Conservation (phyloP, 2,113 vertebrate species). For the Fregetta grallaria region DNA sequence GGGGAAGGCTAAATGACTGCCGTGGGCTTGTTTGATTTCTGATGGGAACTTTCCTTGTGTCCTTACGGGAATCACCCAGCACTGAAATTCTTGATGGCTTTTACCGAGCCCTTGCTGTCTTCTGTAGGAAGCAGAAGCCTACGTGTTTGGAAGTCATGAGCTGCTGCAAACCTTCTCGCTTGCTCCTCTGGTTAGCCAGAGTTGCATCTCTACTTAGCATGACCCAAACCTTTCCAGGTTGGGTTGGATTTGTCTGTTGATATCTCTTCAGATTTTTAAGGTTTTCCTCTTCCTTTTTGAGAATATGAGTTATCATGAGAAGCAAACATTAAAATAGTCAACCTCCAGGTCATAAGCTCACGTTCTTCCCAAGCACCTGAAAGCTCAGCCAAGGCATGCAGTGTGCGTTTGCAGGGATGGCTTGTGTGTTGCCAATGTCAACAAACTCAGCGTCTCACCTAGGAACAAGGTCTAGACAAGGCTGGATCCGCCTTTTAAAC, state of each 20-base stretch:
- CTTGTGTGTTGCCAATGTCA: no score
- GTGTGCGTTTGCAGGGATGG: neutral
- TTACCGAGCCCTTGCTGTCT: rapidly evolving
- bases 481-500: neutral
- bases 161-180: neutral
- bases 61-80: rapidly evolving
- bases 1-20: rapidly evolving
- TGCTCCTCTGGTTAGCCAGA: neutral
- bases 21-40: neutral
- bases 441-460: neutral
- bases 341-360: neutral
- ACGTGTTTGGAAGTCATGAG: neutral
- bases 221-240: rapidly evolving
- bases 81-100: rapidly evolving
- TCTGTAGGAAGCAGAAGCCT: neutral
- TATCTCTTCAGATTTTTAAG: neutral
- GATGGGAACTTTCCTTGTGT: neutral
- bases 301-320: neutral
- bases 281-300: neutral
- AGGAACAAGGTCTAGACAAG: neutral
- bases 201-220: rapidly evolving
- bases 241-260: neutral
- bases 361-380: no score
- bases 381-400: neutral
- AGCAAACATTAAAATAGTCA: neutral